Evolutionary conservation across 2,888 invertebrate species (phyloP), one percentile per base, ranked within the genome.

Genomic region (Pammene fasciana): DNA sequence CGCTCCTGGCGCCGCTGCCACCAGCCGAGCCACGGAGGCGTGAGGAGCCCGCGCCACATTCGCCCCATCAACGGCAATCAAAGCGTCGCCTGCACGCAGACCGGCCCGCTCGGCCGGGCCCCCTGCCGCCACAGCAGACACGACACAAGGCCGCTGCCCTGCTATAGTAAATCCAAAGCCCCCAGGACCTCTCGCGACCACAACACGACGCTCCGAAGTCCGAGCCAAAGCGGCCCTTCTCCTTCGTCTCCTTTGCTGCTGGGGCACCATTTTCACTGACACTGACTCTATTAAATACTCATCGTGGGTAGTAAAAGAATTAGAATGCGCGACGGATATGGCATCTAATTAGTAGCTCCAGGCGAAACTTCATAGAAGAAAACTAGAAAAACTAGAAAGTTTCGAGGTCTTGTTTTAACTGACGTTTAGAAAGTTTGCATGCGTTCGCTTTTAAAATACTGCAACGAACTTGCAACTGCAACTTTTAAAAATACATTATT

Each of bases 161-260:
- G 98, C 98, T 82, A 99, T 98, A 26, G 99, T 99, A 84, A 99
- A 99, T n/a, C 99, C 99, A 85, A 98, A 99, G 9, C 99, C 99
- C 79, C 96, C 97, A 71, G 95, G 94, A 4, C 98, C 98, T 73
- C 98, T 94, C 9, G 95, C 94, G 52, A 99, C 95, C 80, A 98
- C 97, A 66, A 98, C 96, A 43, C 96, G 95, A 74, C 97, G 94
- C 73, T 97, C 95, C 46, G 96, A 95, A 70, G 86, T 87, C 74
- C 90, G 83, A 16, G 84, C 83, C 70, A 90, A 76, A 57, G 84
- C 88, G 54, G 87, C 88, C 54, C 92, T 82, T 55, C 92, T 87
- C 72, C 92, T 86, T 81, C 92, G 86, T 72, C 92, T 83, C 65
- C 92, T 82, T 75, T 91, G 92, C 80, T 92, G 92, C 77, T 92